Evolutionary conservation across 1,140 invertebrate genomes (phyloP).

Genomic region (Plodia interpunctella): DNA sequence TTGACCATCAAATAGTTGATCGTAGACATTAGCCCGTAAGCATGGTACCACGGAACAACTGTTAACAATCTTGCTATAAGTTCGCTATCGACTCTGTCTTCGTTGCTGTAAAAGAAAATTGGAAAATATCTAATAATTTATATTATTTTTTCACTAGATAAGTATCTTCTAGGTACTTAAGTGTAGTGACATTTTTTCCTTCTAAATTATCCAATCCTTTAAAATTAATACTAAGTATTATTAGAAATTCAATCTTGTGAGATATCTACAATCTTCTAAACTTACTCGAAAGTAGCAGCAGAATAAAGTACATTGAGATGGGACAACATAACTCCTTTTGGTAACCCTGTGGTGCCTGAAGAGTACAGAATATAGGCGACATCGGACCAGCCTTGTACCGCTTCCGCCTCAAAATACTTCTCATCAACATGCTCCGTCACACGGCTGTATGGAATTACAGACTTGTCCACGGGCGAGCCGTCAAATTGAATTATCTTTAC

Average conservation of each 20-base stretch:
- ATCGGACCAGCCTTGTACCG: conserved; percentile 50
- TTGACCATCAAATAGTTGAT: conserved; percentile 32
- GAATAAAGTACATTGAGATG: conserved; percentile 78
- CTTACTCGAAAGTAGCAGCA: conserved; percentile 33
- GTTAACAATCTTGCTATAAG: conserved; percentile 22
- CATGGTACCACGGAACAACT: conserved; percentile 47
- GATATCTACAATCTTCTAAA: background rate
- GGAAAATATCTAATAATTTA: too few species aligned
- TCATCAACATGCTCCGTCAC: conserved; percentile 10
- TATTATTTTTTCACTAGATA: too few species aligned
- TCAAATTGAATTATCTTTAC: conserved; percentile 37
- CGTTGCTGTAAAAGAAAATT: background rate
- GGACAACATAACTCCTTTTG: conserved; percentile 88
- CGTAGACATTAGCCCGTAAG: conserved; percentile 42
- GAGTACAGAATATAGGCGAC: conserved; percentile 73
- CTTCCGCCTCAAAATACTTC: conserved; percentile 37
- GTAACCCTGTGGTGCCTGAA: conserved; percentile 86
- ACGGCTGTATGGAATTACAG: conserved; percentile 15
- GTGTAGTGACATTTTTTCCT: too few species aligned
- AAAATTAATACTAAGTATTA: too few species aligned
- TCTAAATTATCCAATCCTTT: too few species aligned
- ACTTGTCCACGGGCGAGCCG: conserved; percentile 18
- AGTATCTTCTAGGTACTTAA: too few species aligned
- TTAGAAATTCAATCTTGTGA: too few species aligned
- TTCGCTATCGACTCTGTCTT: background rate